Evolutionary conservation across 2,797 vertebrate species (phyloP).

Genomic region (Chloroceryle amazona): DNA sequence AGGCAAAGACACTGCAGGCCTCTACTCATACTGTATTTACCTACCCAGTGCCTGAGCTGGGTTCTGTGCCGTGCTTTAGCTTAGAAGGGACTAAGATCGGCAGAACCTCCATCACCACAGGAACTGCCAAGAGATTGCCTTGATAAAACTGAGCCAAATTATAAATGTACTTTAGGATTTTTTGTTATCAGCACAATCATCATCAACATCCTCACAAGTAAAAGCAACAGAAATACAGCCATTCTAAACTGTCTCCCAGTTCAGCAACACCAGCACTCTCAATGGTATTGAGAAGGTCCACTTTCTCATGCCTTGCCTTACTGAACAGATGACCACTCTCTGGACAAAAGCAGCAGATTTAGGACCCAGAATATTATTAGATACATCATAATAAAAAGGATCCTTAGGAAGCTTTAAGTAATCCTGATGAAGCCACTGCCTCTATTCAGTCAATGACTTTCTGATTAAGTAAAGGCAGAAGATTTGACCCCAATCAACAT

Average conservation of each 20-base stretch:
- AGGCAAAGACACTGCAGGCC: background rate
- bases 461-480: background rate
- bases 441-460: background rate
- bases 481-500: background rate
- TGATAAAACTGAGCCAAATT: background rate
- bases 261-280: background rate
- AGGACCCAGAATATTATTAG: background rate
- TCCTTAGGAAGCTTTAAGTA: background rate
- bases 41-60: background rate
- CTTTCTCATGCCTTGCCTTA: background rate
- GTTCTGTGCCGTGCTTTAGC: background rate
- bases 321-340: background rate
- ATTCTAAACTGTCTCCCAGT: background rate
- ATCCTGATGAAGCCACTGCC: background rate
- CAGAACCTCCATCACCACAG: background rate
- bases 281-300: background rate
- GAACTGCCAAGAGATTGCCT: background rate
- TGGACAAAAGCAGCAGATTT: background rate
- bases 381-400: background rate
- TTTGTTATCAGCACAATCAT: background rate
- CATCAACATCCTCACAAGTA: background rate
- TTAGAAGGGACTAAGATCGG: background rate
- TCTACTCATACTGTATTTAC: constrained; percentile 9
- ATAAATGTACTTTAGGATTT: background rate
- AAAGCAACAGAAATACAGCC: background rate